Base-by-base conservation (phyloP, 2,888 invertebrate species). In the Pedicia rivosa region DNA sequence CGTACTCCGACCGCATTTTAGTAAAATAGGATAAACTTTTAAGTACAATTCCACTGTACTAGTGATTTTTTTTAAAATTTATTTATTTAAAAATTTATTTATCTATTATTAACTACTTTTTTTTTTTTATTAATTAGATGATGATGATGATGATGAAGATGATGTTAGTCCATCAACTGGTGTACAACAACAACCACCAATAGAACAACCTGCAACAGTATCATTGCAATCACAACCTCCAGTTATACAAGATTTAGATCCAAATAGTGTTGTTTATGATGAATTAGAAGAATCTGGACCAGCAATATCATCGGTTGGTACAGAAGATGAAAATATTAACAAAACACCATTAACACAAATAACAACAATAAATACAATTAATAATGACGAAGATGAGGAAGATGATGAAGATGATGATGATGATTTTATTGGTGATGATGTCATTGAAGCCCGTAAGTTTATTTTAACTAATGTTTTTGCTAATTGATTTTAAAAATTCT, bases 381-480 rank as follows among this genome's bases (percentile, higher is more conserved):
- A 67, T 2, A 72, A 70, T 15, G 76, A 74, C 31, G 69, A 66
- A 27, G 75, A 74, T 5, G 74, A 73, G 5, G 71, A 74, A 16
- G 59, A 59, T 44, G 75, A 74, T 42, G 70, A 76, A 48, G 74
- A 75, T 52, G 68, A 71, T 48, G 67, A 66, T 42, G 72, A 76
- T 51, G 72, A 71, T 49, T 71, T 79, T 59, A 67, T 72, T 53
- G 72, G 62, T 42, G 64, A 68, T 38, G 63, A 64, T 53, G 66
- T 72, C 54, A 68, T 73, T 53, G 73, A 69, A 60, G 73, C 83
- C 81, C 83, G 84, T 83, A 82, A 84, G 84, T 83, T 80, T 55
- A 81, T 78, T 74, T 72, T 73, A 57, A 57, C 64, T 59, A 66
- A n/a, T n/a, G n/a, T n/a, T n/a, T n/a, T n/a, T n/a, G n/a, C n/a